These are phyloP conservation scores for Neoniphon sammara DNA, from an alignment of 2,797 vertebrate genomes.

Conservation along the genomic window DNA sequence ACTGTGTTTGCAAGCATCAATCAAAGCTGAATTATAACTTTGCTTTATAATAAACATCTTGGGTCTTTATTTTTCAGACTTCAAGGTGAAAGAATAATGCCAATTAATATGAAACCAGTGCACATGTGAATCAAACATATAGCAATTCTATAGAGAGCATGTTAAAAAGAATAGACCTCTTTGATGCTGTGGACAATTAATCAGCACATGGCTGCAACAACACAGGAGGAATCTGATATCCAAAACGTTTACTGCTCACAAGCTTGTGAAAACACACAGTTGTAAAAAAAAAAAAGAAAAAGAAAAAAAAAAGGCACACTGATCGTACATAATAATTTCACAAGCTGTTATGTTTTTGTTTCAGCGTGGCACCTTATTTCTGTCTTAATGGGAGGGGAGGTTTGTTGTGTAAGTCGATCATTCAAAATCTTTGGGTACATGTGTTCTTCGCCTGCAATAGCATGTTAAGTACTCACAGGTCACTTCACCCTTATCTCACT, in stretches of 20 bases:
- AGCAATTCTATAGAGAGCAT: not conserved
- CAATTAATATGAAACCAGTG: not conserved
- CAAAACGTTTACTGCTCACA: not conserved
- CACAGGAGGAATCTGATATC: not conserved
- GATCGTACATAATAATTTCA: too few relatives aligned
- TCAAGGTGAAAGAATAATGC: not conserved
- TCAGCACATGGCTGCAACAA: too few relatives aligned
- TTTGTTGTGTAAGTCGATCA: not conserved
- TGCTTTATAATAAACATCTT: not conserved
- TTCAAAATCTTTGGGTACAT: not conserved
- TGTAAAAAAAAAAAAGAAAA: too few relatives aligned
- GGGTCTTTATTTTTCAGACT: not conserved
- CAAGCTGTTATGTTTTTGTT: not conserved
- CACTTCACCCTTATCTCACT: conserved; percentile 18
- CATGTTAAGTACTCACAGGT: conserved; percentile 29
- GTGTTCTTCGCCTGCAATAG: conserved; percentile 2
- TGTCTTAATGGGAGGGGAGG: not conserved
- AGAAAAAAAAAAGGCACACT: too few relatives aligned
- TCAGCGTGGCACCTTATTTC: not conserved
- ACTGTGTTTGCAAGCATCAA: too few relatives aligned
- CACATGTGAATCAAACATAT: not conserved
- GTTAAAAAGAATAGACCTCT: not conserved
- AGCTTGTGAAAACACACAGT: not conserved
- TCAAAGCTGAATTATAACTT: not conserved
- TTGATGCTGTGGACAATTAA: too few relatives aligned